phyloP scores from a whole-genome alignment of 2,113 vertebrate species.

The Columbina picui region DNA sequence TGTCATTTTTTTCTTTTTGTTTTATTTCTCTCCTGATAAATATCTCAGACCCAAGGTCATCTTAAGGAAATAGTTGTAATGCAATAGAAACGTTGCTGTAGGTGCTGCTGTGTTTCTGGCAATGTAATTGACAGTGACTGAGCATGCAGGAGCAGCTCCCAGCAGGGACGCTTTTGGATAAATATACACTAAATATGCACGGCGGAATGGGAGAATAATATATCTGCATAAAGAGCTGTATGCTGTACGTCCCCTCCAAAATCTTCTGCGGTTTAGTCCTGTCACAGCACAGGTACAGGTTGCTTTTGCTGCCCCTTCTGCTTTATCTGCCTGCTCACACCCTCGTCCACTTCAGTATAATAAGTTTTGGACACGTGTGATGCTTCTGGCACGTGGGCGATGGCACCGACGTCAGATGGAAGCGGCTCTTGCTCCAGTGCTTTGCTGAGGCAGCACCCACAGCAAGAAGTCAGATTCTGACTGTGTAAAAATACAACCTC shows the following conservation, averaged over 20 bases:
- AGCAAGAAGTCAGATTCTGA: neutral
- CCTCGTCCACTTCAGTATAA: neutral
- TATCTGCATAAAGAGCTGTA: neutral
- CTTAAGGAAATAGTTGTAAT: conserved; percentile 16
- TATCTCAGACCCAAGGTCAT: neutral
- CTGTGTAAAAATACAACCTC: neutral
- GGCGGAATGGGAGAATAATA: neutral
- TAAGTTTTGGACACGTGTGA: neutral
- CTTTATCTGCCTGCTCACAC: neutral
- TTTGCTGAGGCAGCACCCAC: neutral
- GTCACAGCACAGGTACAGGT: neutral
- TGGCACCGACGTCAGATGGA: neutral
- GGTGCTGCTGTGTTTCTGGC: conserved; percentile 22
- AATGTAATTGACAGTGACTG: conserved; percentile 5
- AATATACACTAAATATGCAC: neutral
- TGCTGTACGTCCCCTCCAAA: neutral
- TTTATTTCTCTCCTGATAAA: neutral
- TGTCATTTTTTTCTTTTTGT: neutral
- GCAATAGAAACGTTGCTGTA: neutral
- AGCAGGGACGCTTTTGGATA: neutral
- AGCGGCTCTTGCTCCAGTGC: fast-evolving
- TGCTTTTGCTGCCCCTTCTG: neutral
- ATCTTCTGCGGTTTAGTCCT: neutral
- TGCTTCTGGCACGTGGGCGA: neutral
- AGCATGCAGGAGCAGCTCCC: neutral